These are phyloP conservation scores for Orchesella cincta DNA, from an alignment of 1,140 invertebrate genomes.

Conservation along the genomic window DNA sequence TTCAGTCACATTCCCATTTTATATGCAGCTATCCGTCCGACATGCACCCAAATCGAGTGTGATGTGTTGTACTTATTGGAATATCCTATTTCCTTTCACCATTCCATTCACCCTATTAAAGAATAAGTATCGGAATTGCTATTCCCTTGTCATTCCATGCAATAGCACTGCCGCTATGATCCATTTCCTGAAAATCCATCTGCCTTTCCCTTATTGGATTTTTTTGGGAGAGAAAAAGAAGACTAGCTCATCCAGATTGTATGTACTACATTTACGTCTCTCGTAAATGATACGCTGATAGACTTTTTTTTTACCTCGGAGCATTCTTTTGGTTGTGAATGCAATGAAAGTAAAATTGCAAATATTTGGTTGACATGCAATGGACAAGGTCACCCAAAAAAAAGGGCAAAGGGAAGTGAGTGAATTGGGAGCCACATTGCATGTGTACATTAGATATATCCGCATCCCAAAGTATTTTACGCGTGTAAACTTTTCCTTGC, in stretches of 20 bases:
- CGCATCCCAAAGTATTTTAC: too few relatives aligned
- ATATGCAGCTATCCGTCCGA: too few relatives aligned
- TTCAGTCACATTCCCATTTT: background rate
- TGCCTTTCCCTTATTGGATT: background rate
- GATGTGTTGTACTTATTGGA: background rate
- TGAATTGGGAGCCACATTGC: too few relatives aligned
- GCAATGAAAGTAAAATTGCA: conserved; percentile 1
- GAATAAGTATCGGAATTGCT: too few relatives aligned
- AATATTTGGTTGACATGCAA: background rate
- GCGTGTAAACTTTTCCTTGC: too few relatives aligned
- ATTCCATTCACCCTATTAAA: background rate
- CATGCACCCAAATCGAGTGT: background rate
- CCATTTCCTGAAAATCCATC: background rate
- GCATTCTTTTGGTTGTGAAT: background rate
- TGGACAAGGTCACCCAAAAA: background rate
- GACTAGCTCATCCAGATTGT: too few relatives aligned
- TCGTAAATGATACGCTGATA: too few relatives aligned
- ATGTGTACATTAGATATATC: too few relatives aligned
- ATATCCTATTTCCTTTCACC: background rate
- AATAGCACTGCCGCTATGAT: background rate
- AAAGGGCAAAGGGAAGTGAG: background rate
- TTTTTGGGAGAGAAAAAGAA: too few relatives aligned
- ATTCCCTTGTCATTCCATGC: background rate
- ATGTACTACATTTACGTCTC: too few relatives aligned
- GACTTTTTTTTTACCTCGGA: too few relatives aligned